phyloP scores from a whole-genome alignment of 2,888 invertebrate genomes.

The Incurvaria masculella region DNA sequence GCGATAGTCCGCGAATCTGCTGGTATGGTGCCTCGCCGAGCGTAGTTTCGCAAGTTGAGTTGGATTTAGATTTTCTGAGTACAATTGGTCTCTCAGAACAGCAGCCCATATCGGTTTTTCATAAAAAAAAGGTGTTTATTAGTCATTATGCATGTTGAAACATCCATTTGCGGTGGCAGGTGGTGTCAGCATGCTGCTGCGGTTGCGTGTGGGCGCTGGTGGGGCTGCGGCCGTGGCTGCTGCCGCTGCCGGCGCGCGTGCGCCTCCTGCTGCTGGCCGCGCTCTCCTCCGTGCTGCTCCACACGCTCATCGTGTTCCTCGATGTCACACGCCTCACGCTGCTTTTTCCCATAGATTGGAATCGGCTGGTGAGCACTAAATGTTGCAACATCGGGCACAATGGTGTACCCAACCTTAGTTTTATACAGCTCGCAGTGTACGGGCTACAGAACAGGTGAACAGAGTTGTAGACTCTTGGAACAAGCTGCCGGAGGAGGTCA shows the following conservation, averaged over 20 bases:
- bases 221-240: slow-evolving; percentile 23
- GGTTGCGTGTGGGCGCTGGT: slow-evolving; percentile 30
- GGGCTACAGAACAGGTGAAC: too few relatives aligned
- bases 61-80: neutral
- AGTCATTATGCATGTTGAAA: neutral
- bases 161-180: neutral
- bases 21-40: too few relatives aligned
- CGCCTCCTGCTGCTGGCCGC: slow-evolving; percentile 40
- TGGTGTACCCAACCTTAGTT: too few relatives aligned
- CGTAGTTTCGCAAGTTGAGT: too few relatives aligned
- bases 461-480: too few relatives aligned
- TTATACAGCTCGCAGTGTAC: too few relatives aligned
- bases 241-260: slow-evolving; percentile 27
- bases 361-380: slow-evolving; percentile 25
- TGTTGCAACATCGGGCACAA: too few relatives aligned
- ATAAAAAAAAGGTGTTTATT: neutral
- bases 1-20: too few relatives aligned
- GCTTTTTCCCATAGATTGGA: slow-evolving; percentile 45
- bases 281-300: slow-evolving; percentile 37
- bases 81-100: neutral
- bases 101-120: too few relatives aligned
- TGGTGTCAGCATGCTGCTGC: slow-evolving; percentile 22
- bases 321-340: slow-evolving; percentile 37
- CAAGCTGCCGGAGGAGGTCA: too few relatives aligned
- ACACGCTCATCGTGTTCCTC: slow-evolving; percentile 26